Conservation (phyloP, 2,113 vertebrate species). For the Lamprotornis superbus region DNA sequence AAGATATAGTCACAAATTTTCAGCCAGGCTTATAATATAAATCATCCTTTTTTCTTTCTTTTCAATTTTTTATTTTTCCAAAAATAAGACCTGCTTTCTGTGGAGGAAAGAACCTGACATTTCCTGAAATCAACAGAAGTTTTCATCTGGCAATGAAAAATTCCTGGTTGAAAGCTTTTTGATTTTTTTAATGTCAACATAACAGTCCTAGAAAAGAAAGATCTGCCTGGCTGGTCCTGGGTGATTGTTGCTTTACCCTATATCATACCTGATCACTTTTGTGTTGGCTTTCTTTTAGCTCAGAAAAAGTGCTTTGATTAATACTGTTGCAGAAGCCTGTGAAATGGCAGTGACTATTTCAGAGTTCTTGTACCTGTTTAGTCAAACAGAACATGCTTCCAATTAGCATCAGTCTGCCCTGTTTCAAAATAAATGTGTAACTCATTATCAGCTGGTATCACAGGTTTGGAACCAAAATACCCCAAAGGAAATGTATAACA, state of each 20-base stretch:
- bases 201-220: background rate
- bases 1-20: background rate
- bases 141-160: conserved; percentile 16
- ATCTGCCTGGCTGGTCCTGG: background rate
- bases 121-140: background rate
- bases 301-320: conserved; percentile 36
- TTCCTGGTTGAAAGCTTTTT: background rate
- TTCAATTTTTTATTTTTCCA: background rate
- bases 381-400: conserved; percentile 60
- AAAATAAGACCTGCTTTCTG: background rate
- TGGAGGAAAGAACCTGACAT: background rate
- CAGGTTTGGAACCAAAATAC: conserved; percentile 39
- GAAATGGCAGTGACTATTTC: conserved; percentile 40
- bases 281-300: background rate
- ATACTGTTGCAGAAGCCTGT: background rate
- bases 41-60: background rate
- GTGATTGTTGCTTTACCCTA: background rate
- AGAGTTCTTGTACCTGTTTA: conserved; percentile 43
- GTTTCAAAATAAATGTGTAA: conserved; percentile 66
- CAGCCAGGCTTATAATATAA: background rate
- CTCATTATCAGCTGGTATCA: conserved; percentile 64
- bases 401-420: conserved; percentile 54
- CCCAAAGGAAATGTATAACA: conserved; percentile 67
- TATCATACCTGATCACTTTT: background rate
- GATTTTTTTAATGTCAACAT: background rate